phyloP scores from a whole-genome alignment of 2,888 invertebrate species.

The Drosophila yooni region DNA sequence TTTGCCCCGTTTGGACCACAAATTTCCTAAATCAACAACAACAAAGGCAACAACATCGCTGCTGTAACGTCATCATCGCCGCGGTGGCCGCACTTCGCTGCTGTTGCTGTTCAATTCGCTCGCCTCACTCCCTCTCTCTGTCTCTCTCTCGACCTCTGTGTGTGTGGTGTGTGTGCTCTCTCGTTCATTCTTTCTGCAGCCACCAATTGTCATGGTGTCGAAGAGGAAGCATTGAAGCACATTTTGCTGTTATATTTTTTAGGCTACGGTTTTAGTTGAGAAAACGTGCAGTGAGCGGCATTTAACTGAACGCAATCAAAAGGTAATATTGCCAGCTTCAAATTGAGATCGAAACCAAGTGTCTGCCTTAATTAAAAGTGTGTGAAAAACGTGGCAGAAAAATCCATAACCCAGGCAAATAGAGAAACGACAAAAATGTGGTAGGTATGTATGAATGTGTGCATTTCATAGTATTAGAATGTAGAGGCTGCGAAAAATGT shows the following conservation, averaged over 20 bases:
- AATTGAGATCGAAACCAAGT: constrained; percentile 51
- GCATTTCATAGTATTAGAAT: constrained; percentile 50
- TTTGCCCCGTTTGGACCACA: constrained; percentile 15
- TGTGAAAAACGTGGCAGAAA: constrained; percentile 78
- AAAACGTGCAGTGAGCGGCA: constrained; percentile 35
- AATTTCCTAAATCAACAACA: constrained; percentile 23
- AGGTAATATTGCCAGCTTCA: constrained; percentile 56
- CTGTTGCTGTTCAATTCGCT: constrained; percentile 79
- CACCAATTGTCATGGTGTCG: constrained; percentile 72
- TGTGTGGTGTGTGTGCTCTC: constrained; percentile 15
- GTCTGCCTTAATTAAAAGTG: constrained; percentile 56
- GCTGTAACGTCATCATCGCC: constrained; percentile 60
- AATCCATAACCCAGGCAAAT: constrained; percentile 63
- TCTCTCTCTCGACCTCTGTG: constrained; percentile 29
- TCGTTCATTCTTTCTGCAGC: constrained; percentile 78
- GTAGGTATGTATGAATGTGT: constrained; percentile 52
- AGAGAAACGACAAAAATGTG: constrained; percentile 71
- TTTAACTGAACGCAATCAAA: constrained; percentile 48
- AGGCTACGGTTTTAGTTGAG: constrained; percentile 41
- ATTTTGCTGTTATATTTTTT: constrained; percentile 63
- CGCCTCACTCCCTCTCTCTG: constrained; percentile 40
- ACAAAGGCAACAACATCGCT: constrained; percentile 28
- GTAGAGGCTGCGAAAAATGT: constrained; percentile 60
- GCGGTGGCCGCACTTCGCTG: constrained; percentile 60
- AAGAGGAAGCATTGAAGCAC: constrained; percentile 73